These are phyloP conservation scores for Darevskia nairensis DNA, from an alignment of 2,797 vertebrate species.

Conservation along the genomic window DNA sequence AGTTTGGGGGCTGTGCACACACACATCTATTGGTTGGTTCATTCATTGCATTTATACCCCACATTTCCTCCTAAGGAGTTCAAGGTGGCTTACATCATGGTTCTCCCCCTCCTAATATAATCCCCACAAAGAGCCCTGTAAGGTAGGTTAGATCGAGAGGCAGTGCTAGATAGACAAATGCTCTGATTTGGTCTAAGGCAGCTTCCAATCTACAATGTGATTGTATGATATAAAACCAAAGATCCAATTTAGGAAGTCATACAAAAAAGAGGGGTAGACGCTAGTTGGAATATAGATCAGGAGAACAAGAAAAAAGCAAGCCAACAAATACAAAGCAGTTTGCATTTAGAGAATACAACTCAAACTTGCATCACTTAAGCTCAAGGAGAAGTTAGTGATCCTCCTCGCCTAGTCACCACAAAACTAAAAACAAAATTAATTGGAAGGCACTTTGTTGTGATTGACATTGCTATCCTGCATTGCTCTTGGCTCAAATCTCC, in stretches of 20 bases:
- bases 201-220: background rate
- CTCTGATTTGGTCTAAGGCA: too few species aligned
- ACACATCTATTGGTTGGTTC: too few species aligned
- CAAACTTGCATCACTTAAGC: constrained; percentile 6
- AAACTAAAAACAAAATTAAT: constrained; percentile 29
- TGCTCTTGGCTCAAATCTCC: constrained; percentile 30
- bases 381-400: background rate
- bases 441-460: constrained; percentile 5
- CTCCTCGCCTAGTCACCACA: background rate
- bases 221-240: background rate
- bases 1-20: too few species aligned
- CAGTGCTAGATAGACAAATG: too few species aligned
- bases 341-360: background rate
- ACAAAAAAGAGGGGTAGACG: background rate
- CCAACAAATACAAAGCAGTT: background rate
- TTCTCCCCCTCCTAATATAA: too few species aligned
- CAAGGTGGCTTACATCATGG: too few species aligned
- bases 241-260: background rate
- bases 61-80: too few species aligned
- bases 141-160: too few species aligned
- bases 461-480: constrained; percentile 23
- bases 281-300: background rate
- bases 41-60: too few species aligned
- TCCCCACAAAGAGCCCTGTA: too few species aligned
- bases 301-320: background rate